Evolutionary conservation across 2,113 vertebrate genomes (phyloP), one percentile per base, ranked within the genome.

Genomic region (Bostrychus sinensis): DNA sequence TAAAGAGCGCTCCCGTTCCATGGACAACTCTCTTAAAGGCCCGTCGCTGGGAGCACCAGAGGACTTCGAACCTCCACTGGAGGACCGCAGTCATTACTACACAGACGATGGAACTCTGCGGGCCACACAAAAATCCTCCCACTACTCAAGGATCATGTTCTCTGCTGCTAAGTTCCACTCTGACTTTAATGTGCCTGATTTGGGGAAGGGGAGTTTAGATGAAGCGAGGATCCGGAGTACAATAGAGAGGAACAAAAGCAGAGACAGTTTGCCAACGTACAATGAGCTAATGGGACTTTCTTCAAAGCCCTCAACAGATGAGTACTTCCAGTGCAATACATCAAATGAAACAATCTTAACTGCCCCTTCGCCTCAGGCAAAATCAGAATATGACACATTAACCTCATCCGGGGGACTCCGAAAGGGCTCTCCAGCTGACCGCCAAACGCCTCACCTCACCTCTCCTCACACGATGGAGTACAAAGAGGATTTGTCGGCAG

Each of bases 291-390:
- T 92, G 85, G 93, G 95, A 82, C 93, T 96, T 88, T 94, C 94
- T 64, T 80, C 95, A 19, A 96, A 97, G 87, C 91, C 95, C 76
- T 91, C 93, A 26, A 83, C 94, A 1, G 96, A 98, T 71, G 96
- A 98, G 91, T 99, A 98, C 88, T 98, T 99, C 90, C 96, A 99
- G 92, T 98, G 97, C 89, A 98, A 96, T 94, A 96, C 96, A 48
- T 97, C 96, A 74, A 96, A 96, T 41, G 97, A 99, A 93, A 97
- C 96, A 42, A 93, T 96, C 87, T 94, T 97, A 79, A 96, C 95
- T 3, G 96, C 94, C 72, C 96, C 96, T 1, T 96, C 96, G 19
- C 96, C 96, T 73, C 90, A 96, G 91, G 93, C 95, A 57, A 97
- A 97, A 90, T 94, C 91, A 81, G 96, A 98, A 72, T 93, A 94